A percentile compares a stretch with the other conserved stretches of the same genome.
These are phyloP conservation scores for Mesembrinibis cayennensis DNA, from an alignment of 2,113 vertebrate species.

Conservation along the genomic window DNA sequence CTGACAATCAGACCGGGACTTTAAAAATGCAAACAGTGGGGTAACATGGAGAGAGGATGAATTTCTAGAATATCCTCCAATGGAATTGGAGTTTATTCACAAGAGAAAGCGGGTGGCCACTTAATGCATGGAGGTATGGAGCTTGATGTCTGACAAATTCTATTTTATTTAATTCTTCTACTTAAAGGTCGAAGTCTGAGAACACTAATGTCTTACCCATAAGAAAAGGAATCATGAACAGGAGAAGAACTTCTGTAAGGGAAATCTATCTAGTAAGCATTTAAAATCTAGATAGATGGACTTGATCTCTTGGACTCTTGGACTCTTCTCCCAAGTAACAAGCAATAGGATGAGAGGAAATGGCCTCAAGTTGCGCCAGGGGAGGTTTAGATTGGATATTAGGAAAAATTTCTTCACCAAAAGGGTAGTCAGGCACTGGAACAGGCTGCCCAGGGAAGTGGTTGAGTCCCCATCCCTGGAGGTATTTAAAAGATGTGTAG, in stretches of 20 bases:
- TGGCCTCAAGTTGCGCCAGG: no score
- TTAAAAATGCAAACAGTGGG: not conserved
- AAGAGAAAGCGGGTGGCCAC: not conserved
- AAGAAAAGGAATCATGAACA: not conserved
- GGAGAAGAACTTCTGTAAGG: not conserved
- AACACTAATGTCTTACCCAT: not conserved
- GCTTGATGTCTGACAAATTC: not conserved
- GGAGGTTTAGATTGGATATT: no score
- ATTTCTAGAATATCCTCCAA: not conserved
- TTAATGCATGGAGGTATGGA: not conserved
- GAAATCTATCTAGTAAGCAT: not conserved
- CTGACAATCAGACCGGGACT: no score
- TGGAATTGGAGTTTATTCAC: not conserved
- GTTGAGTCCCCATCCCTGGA: no score
- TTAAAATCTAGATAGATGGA: not conserved
- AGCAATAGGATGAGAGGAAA: no score
- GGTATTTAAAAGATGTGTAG: no score
- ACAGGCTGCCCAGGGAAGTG: no score
- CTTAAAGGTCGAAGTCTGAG: not conserved
- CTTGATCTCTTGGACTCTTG: no score
- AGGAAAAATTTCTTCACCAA: no score
- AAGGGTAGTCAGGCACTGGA: no score
- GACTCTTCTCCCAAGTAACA: no score
- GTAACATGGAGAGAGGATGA: not conserved
- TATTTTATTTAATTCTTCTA: not conserved